Evolutionary conservation across 2,888 invertebrate species (phyloP), one percentile per base, ranked within the genome.

Genomic region (Halictus quadricinctus): DNA sequence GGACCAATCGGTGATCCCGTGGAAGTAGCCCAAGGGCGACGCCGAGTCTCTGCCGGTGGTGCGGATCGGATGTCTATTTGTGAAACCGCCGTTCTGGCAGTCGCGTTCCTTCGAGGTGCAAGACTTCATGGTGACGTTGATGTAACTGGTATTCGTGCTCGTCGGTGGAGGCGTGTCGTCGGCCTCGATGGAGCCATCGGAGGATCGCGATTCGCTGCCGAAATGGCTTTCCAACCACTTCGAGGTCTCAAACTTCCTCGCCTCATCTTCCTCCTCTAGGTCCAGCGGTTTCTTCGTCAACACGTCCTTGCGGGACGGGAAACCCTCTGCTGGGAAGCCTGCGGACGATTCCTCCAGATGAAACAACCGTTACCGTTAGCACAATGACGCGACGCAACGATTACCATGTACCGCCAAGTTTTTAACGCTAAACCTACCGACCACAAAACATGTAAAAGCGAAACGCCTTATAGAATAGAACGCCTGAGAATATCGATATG

Each of bases 181-280:
- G 87, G 96, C 96, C 13, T 96, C 96, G 79, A 96, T 95, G 18
- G 97, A 97, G 88, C 96, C 96, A 90, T 96, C 96, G 0, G 97
- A 97, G 0, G 97, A 97, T 21, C 97, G 96, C 2, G 97, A 97
- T 87, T 98, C 98, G 93, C 97, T 97, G 76, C 98, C 98, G 93
- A 98, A 98, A 94, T 98, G 98, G 92, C 97, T 97, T 92, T 98
- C 98, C 79, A 98, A 95, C 98, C 98, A 98, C 95, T 98, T 98
- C 87, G 97, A 98, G 0, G 98, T 98, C 95, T 98, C 98, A 88
- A 97, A 97, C 94, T 98, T 98, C 84, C 98, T 96, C 10, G 98
- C 98, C 94, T 98, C 97, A 94, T 98, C 98, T 94, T 98, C 98
- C 92, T 97, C 96, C 93, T 98, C 98, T 92, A 98, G 97, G 95